These are phyloP conservation scores for Paramormyrops hopkinsi DNA, from an alignment of 2,797 vertebrate genomes.

Conservation along the genomic window DNA sequence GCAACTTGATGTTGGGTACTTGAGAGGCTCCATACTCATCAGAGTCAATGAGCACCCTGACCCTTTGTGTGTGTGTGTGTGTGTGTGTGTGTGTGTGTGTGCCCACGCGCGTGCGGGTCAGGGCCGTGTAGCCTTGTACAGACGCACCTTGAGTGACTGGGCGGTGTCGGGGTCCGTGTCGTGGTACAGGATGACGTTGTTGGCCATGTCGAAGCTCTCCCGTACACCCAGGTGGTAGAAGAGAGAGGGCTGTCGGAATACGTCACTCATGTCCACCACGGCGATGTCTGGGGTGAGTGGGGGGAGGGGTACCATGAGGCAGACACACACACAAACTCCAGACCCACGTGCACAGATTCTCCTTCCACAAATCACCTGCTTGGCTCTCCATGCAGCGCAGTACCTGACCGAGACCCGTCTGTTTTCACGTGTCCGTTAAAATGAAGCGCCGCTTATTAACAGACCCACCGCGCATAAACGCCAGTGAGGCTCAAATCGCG, in stretches of 20 bases:
- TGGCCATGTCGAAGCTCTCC: conserved; percentile 93
- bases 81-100: conserved; percentile 1
- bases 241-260: conserved; percentile 81
- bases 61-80: background rate
- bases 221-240: conserved; percentile 92
- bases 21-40: background rate
- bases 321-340: background rate
- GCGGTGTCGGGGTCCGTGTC: conserved; percentile 82
- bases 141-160: conserved; percentile 81
- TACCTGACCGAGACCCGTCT: background rate
- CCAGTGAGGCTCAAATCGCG: background rate
- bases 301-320: background rate
- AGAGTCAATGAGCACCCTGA: background rate
- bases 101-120: background rate
- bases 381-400: background rate
- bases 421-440: background rate
- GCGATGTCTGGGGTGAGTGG: conserved; percentile 74
- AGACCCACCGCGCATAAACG: background rate
- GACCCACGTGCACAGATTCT: background rate
- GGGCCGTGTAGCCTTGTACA: background rate
- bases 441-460: background rate
- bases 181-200: conserved; percentile 90
- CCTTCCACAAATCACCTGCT: background rate
- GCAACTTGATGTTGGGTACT: background rate
- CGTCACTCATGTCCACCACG: conserved; percentile 90